A percentile compares a stretch with the other conserved stretches of the same genome.
phyloP scores from a whole-genome alignment of 2,888 invertebrate genomes.

The Phalera bucephala region DNA sequence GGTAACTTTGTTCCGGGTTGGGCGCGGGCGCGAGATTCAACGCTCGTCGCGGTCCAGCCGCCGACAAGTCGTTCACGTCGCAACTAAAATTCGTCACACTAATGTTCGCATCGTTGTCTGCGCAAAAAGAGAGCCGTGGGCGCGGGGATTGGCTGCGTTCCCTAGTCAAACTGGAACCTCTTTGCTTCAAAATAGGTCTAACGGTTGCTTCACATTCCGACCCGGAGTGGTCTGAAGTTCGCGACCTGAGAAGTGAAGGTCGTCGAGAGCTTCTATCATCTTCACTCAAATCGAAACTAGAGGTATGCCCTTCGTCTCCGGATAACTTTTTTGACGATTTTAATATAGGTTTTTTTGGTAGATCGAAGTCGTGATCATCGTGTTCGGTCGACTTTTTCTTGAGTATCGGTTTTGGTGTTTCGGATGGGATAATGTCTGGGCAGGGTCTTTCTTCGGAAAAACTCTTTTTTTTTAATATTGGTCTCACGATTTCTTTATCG shows the following conservation, averaged over 20 bases:
- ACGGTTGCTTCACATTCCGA: slow-evolving; percentile 83
- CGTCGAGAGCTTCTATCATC: slow-evolving; percentile 81
- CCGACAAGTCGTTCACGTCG: slow-evolving; percentile 72
- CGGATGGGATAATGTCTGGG: slow-evolving; percentile 66
- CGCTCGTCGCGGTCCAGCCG: slow-evolving; percentile 75
- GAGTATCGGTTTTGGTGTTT: slow-evolving; percentile 89
- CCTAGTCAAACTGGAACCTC: slow-evolving; percentile 82
- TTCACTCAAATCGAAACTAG: slow-evolving; percentile 81
- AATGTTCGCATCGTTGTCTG: slow-evolving; percentile 75
- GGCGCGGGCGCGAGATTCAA: slow-evolving; percentile 60
- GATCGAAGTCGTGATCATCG: slow-evolving; percentile 88
- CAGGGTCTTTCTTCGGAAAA: slow-evolving; percentile 86
- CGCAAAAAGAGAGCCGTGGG: slow-evolving; percentile 85
- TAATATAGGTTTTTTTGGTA: slow-evolving; percentile 89
- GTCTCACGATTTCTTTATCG: slow-evolving; percentile 85
- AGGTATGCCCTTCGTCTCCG: slow-evolving; percentile 83
- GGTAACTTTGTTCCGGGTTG: slow-evolving; percentile 65
- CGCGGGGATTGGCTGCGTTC: slow-evolving; percentile 84
- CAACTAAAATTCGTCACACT: slow-evolving; percentile 73
- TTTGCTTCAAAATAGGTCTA: slow-evolving; percentile 86
- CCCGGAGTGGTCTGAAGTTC: slow-evolving; percentile 79
- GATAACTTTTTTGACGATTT: slow-evolving; percentile 88
- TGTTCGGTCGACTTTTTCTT: slow-evolving; percentile 93
- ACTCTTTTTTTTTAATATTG: slow-evolving; percentile 93
- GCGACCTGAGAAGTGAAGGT: slow-evolving; percentile 80